phyloP scores from a whole-genome alignment of 2,113 vertebrate genomes.

The Alectura lathami region DNA sequence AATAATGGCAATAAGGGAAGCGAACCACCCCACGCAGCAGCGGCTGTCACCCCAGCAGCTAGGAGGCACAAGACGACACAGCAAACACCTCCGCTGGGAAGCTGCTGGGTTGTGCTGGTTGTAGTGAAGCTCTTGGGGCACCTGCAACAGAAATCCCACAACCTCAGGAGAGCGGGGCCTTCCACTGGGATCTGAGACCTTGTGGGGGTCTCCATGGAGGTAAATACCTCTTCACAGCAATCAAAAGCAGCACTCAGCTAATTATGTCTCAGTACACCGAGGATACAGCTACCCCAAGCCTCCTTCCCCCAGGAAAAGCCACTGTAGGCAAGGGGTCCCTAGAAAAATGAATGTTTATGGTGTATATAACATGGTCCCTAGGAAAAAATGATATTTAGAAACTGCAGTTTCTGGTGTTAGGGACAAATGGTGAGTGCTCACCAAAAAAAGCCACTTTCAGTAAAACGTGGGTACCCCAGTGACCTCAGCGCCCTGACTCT shows the following conservation, averaged over 20 bases:
- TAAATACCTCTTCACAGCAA: not conserved
- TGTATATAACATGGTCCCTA: too few relatives aligned
- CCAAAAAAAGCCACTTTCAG: not conserved
- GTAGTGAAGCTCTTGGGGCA: not conserved
- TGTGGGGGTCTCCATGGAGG: fast-evolving
- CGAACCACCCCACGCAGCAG: not conserved
- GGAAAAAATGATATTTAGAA: not conserved
- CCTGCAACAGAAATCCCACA: not conserved
- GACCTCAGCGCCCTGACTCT: not conserved
- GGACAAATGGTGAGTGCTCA: not conserved
- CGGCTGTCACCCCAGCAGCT: not conserved
- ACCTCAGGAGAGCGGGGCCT: too few relatives aligned
- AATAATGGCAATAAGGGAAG: not conserved
- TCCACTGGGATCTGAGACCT: not conserved
- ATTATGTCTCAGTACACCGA: not conserved
- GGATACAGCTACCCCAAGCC: not conserved
- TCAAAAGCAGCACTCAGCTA: not conserved
- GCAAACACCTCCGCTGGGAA: not conserved
- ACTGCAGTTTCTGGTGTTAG: fast-evolving
- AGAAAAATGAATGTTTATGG: too few relatives aligned
- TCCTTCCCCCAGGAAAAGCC: not conserved
- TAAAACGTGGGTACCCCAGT: not conserved
- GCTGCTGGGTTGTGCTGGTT: not conserved
- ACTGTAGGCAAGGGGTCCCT: not conserved
- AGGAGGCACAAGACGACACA: not conserved